Evolutionary conservation across 2,888 invertebrate genomes (phyloP).

Genomic region (Morpho achilles): DNA sequence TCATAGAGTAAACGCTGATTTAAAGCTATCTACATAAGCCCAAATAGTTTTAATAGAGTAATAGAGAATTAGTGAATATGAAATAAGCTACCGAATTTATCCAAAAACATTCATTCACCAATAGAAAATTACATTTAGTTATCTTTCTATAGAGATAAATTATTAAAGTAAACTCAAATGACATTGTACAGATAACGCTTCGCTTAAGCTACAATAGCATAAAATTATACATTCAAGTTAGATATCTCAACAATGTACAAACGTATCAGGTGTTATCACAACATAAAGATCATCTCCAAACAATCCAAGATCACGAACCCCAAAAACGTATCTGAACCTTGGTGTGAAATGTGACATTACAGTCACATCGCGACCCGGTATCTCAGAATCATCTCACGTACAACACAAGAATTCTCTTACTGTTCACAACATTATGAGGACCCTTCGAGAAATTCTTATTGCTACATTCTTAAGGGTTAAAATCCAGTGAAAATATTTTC

Average conservation of each 20-base stretch:
- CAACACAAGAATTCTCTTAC: conserved; percentile 30
- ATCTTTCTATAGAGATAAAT: no score
- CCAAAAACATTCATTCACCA: no score
- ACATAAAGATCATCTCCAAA: conserved; percentile 21
- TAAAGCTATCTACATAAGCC: no score
- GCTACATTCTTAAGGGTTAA: background rate
- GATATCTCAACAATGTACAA: conserved; percentile 4
- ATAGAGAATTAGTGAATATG: no score
- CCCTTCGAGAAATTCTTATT: background rate
- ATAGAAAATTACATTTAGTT: no score
- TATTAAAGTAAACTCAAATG: no score
- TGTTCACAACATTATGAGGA: background rate
- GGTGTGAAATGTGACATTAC: conserved; percentile 29
- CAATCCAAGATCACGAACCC: conserved; percentile 23
- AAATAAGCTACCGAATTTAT: no score
- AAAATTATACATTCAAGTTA: conserved; percentile 7
- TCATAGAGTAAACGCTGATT: no score
- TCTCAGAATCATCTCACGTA: conserved; percentile 33
- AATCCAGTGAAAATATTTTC: background rate
- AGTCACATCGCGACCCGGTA: conserved; percentile 21
- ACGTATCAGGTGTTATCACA: conserved; percentile 16
- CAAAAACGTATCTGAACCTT: conserved; percentile 26
- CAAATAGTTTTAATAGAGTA: no score
- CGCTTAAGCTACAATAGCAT: background rate
- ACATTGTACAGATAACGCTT: no score